phyloP scores from a whole-genome alignment of 1,140 invertebrate species.

The Harpegnathos saltator region DNA sequence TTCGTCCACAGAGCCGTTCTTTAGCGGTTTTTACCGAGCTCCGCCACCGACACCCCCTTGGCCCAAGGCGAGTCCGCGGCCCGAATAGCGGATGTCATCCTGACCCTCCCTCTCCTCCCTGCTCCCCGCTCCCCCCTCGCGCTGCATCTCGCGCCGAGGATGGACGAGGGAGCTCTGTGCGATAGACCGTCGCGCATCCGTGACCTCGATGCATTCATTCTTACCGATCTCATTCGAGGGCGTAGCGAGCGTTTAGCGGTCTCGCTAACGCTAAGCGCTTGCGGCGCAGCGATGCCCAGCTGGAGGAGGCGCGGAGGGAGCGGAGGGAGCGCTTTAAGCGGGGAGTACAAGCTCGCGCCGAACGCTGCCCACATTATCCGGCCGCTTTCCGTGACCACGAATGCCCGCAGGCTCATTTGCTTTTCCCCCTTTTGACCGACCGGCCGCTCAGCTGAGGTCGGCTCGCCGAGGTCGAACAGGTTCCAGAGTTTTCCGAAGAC shows the following conservation, averaged over 20 bases:
- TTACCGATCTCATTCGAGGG: conserved; percentile 64
- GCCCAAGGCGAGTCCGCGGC: conserved; percentile 66
- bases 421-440: not conserved
- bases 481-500: conserved; percentile 5
- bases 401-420: conserved; percentile 8
- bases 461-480: not conserved
- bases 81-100: conserved; percentile 63
- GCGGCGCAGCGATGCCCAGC: not conserved
- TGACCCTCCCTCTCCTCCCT: too few species aligned
- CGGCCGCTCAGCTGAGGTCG: too few species aligned
- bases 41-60: not conserved
- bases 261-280: not conserved
- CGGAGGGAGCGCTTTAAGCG: not conserved
- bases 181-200: conserved; percentile 68
- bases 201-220: conserved; percentile 79
- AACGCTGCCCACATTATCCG: conserved; percentile 59
- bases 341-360: not conserved
- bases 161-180: conserved; percentile 40
- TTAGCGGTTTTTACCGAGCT: conserved; percentile 40
- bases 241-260: not conserved
- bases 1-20: conserved; percentile 37
- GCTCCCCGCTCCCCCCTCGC: too few species aligned
- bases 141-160: not conserved
- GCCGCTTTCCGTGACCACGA: conserved; percentile 15
- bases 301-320: too few species aligned